Evolutionary conservation across 2,113 vertebrate genomes (phyloP), one percentile per base, ranked within the genome.

Genomic region (Melanerpes formicivorus): DNA sequence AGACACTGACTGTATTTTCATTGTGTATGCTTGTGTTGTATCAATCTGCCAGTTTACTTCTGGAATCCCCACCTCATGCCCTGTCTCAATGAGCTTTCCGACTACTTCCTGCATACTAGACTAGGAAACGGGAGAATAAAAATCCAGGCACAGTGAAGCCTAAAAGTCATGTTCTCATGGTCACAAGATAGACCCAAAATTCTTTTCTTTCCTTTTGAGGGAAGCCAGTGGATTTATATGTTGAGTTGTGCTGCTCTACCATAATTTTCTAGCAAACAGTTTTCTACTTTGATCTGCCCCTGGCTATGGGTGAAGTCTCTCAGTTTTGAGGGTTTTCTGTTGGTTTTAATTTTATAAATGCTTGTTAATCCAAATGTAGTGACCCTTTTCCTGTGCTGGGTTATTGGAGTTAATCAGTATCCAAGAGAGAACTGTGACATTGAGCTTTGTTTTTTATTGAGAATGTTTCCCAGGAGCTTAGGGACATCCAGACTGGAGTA

Each of bases 41-140:
- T 60, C 19, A 40, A 98, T 96, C 30, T 97, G 46, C 80, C 98
- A 40, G 65, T 80, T 98, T 77, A 30, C 96, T 62, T 98, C 97
- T 4, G 98, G 98, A n/a, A 95, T 87, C 22, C 97, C 82, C 19
- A 97, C 30, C 13, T 98, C 90, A 4, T 98, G 98, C 5, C 98
- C 98, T 65, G 84, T 97, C 3, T 17, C 56, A 2, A 7, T 55
- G 5, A 99, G 96, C 40, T 98, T 97, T 67, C 98, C 94, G 82
- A 98, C 97, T 62, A 98, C 85, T 2, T 92, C 42, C 40, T 60
- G 90, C 98, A 98, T 98, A 92, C 97, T 98, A 10, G 98, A 94
- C 98, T 98, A 98, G 95, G 13, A 10, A 87, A 12, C 37, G 90
- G 30, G 37, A 92, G 27, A 14, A 59, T 30, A 37, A 74, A 60